Base-by-base conservation (phyloP, 2,888 invertebrate genomes). In the Enoplolaimus lenunculus region DNA sequence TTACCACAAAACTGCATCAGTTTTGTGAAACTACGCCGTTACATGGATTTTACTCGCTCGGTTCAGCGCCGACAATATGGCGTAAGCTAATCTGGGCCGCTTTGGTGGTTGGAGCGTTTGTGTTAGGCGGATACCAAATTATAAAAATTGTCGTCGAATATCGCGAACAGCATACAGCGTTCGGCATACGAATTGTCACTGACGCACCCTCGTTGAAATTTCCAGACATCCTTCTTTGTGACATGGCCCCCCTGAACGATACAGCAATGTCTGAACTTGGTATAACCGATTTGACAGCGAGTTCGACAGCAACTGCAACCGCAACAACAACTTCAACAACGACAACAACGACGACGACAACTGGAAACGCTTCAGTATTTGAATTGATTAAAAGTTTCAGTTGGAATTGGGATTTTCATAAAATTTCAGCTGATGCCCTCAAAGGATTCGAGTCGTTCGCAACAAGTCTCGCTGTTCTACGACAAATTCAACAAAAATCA, bases 111-210 rank as follows among this genome's bases (percentile, higher is more conserved):
- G 7, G 28, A 13, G 28, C 64, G 31, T 62, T 62, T 62, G 30
- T 62, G 13, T 62, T 7, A 16, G 64, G 30, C 64, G 64, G 64
- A 13, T 62, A 62, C 26, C 64, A 62, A 62, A 62, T 62, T 13
- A 62, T 62, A 16, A 33, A 29, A 16, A 62, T 62, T 62, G 31
- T 62, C 31, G 28, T 62, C 64, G 64, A 62, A 26, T 62, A 62
- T 62, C 64, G 31, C 16, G 64, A 62, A 62, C 64, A 62, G 64
- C 64, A 33, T 7, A 62, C 64, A 30, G 64, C 64, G 16, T 62
- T 30, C 64, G 64, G 64, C 7, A 16, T 62, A 7, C 28, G 64
- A 29, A n/a, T n/a, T n/a, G 26, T 62, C 7, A 62, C 31, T 30
- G 64, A 62, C 16, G 64, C 64, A 7, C 30, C 28, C n/a, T 13